These are phyloP conservation scores for Indicator indicator DNA, from an alignment of 2,113 vertebrate species.

Conservation along the genomic window DNA sequence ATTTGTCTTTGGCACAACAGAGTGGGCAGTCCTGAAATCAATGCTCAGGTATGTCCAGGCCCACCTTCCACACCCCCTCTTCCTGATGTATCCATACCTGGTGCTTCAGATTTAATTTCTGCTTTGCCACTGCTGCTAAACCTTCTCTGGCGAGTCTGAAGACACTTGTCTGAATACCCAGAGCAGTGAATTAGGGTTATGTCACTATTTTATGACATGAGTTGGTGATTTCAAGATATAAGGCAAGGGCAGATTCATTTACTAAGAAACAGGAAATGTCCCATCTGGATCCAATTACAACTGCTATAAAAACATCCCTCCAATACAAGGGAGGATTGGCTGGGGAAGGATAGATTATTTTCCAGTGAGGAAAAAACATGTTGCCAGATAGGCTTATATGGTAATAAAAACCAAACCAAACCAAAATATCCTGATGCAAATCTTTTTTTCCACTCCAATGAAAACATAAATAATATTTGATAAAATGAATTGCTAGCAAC, in stretches of 20 bases:
- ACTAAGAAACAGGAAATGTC: not conserved
- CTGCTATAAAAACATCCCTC: not conserved
- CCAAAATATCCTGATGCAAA: not conserved
- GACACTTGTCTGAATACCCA: not conserved
- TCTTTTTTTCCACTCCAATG: not conserved
- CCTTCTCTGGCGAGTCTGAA: not conserved
- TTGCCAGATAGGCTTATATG: not conserved
- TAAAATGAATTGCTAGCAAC: not conserved
- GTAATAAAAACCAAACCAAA: not conserved
- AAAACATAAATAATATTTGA: not conserved
- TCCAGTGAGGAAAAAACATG: not conserved
- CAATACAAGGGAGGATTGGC: not conserved
- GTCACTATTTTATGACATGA: not conserved
- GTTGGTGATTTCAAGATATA: not conserved
- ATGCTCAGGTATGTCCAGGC: not conserved
- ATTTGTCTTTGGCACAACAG: not conserved
- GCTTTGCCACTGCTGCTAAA: not conserved
- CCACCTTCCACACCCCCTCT: not conserved
- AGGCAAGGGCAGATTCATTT: not conserved
- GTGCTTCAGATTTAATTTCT: not conserved
- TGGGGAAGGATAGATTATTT: not conserved
- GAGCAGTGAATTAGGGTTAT: not conserved
- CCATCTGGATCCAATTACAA: constrained; percentile 11
- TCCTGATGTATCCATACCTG: not conserved
- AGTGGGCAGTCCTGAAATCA: constrained; percentile 18